Percentiles rank a stretch among this genome's conserved stretches.
phyloP scores from a whole-genome alignment of 1,140 invertebrate species.

The Euschistus heros region DNA sequence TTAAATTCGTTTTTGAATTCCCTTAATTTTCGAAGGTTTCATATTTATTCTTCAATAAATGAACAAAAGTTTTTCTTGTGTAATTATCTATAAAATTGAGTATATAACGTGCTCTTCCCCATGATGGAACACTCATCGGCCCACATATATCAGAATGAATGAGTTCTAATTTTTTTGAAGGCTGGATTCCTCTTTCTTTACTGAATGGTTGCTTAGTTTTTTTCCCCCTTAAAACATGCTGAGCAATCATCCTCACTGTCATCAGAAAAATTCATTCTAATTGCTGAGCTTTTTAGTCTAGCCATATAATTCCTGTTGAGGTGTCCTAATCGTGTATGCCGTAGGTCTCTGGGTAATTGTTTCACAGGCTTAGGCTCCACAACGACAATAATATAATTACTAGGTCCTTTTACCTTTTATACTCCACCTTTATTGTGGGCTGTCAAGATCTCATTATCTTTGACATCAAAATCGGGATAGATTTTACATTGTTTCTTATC shows the following conservation, averaged over 20 bases:
- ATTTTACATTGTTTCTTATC: background rate
- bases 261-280: no score
- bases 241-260: no score
- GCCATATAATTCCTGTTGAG: no score
- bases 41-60: background rate
- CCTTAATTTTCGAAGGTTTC: background rate
- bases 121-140: no score
- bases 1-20: background rate
- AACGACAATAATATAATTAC: background rate
- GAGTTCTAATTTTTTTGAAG: no score
- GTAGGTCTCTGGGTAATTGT: background rate
- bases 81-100: background rate
- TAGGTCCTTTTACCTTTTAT: background rate
- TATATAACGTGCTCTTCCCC: background rate
- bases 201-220: no score
- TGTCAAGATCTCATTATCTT: background rate
- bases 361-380: background rate
- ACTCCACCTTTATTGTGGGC: background rate
- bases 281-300: no score
- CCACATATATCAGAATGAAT: no score
- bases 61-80: background rate
- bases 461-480: background rate
- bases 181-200: no score
- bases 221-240: no score
- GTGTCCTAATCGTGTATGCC: background rate